phyloP scores from a whole-genome alignment of 2,888 invertebrate genomes.

The Caenorhabditis sp. region DNA sequence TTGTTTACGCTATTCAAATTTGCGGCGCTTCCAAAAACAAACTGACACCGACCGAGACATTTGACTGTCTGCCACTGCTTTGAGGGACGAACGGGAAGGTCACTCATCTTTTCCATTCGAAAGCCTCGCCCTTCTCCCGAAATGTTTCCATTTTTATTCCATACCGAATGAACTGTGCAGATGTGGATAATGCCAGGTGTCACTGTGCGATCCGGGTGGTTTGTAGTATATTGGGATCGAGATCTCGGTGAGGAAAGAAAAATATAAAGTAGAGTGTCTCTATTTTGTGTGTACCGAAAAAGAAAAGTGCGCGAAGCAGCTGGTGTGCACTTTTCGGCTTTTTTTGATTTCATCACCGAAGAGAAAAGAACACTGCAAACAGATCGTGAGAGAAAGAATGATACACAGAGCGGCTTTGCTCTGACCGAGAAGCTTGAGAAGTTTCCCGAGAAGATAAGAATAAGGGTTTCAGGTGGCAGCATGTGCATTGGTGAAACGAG shows the following conservation, averaged over 20 bases:
- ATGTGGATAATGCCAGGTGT: too few relatives aligned
- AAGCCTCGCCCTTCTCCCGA: too few relatives aligned
- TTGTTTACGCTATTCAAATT: too few relatives aligned
- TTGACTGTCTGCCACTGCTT: too few relatives aligned
- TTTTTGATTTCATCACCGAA: slow-evolving; percentile 30
- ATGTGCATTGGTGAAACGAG: slow-evolving; percentile 12
- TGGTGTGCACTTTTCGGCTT: slow-evolving; percentile 54
- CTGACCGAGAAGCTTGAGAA: background rate
- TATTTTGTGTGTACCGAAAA: slow-evolving; percentile 12
- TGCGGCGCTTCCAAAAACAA: too few relatives aligned
- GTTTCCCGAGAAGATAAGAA: background rate
- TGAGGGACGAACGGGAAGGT: background rate
- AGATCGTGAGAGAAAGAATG: slow-evolving; percentile 6
- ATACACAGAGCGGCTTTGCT: background rate
- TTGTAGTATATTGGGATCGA: too few relatives aligned
- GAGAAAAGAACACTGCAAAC: slow-evolving; percentile 37
- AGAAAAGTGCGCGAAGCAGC: slow-evolving; percentile 46
- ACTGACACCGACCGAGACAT: too few relatives aligned
- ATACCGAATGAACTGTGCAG: too few relatives aligned
- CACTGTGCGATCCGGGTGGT: slow-evolving; percentile 13
- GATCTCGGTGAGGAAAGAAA: too few relatives aligned
- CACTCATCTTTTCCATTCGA: too few relatives aligned
- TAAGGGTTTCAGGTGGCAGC: slow-evolving; percentile 25
- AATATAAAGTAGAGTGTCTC: slow-evolving; percentile 13
- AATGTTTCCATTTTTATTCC: too few relatives aligned